phyloP scores from a whole-genome alignment of 2,888 invertebrate species.

The Cerastis rubricosa region DNA sequence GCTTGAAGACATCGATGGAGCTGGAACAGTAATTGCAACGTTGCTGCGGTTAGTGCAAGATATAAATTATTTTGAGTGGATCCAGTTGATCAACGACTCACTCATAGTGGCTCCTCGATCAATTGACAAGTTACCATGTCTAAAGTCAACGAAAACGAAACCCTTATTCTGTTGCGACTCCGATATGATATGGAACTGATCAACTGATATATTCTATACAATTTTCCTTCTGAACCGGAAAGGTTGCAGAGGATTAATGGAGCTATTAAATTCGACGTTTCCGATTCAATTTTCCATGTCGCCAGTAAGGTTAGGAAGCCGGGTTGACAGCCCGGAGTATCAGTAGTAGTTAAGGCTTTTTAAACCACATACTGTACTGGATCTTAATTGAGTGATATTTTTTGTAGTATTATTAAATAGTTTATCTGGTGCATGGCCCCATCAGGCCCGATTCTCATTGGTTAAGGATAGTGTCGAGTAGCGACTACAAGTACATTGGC shows the following conservation, averaged over 20 bases:
- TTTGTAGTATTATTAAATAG: background rate
- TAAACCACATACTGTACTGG: background rate
- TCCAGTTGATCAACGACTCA: too few relatives aligned
- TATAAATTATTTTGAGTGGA: background rate
- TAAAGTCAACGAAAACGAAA: background rate
- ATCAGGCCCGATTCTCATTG: background rate
- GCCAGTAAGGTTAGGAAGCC: too few relatives aligned
- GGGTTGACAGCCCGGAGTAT: background rate
- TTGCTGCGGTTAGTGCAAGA: background rate
- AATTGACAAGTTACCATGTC: background rate
- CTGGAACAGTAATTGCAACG: background rate
- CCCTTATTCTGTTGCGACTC: background rate
- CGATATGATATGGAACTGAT: slow-evolving; percentile 8
- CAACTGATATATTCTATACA: slow-evolving; percentile 2
- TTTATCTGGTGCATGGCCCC: background rate
- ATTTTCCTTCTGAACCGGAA: slow-evolving; percentile 27
- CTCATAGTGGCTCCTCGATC: background rate
- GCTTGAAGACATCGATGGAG: background rate
- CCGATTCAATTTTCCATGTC: slow-evolving; percentile 19
- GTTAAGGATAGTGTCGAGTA: background rate
- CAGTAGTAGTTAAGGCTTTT: background rate
- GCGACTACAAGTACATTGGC: background rate
- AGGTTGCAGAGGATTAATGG: slow-evolving; percentile 28
- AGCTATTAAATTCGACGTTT: slow-evolving; percentile 22
- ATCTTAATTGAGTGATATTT: background rate